Evolutionary conservation across 2,888 invertebrate species (phyloP).

Genomic region (Mythimna vitellina): DNA sequence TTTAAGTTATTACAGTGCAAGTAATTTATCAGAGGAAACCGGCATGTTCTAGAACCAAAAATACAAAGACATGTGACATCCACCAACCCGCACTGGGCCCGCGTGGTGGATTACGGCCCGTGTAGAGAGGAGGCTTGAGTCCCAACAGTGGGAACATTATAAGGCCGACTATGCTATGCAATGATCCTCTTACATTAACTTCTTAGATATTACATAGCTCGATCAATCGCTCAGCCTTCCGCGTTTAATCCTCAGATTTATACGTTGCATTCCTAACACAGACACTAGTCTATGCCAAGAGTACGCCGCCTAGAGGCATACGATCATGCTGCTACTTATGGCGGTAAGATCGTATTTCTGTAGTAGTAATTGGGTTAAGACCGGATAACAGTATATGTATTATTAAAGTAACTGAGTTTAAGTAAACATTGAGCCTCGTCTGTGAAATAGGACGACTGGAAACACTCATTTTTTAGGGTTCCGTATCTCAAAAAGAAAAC

Average conservation of each 20-base stretch:
- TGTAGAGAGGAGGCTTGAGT: too few relatives aligned
- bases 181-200: not conserved
- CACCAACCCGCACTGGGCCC: too few relatives aligned
- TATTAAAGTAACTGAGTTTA: not conserved
- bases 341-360: constrained; percentile 13
- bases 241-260: constrained; percentile 20
- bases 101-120: too few relatives aligned
- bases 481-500: too few relatives aligned
- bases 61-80: too few relatives aligned
- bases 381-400: not conserved
- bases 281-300: not conserved
- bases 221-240: constrained; percentile 29
- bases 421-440: not conserved
- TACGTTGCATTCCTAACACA: constrained; percentile 22
- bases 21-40: too few relatives aligned
- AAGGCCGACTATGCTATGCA: too few relatives aligned
- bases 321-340: not conserved
- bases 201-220: constrained; percentile 7
- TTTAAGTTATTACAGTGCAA: too few relatives aligned
- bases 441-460: not conserved
- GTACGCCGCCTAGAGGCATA: not conserved
- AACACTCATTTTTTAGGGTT: not conserved
- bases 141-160: too few relatives aligned
- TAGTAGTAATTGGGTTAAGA: constrained; percentile 18
- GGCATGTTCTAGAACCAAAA: too few relatives aligned